phyloP scores from a whole-genome alignment of 2,797 vertebrate species.

The Acridotheres tristis region DNA sequence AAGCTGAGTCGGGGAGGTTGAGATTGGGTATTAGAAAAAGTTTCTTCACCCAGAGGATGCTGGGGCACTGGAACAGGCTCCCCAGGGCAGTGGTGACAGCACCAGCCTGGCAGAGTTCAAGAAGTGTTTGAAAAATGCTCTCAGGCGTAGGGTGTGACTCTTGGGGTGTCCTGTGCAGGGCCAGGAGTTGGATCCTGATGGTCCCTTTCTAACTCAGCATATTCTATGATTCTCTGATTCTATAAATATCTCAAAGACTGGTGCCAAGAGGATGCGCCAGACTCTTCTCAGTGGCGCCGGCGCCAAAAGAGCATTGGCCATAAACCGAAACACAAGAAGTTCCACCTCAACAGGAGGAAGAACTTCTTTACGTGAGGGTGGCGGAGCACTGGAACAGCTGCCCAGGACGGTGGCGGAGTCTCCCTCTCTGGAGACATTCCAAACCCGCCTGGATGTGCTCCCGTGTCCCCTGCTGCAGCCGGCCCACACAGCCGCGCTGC shows the following conservation, averaged over 20 bases:
- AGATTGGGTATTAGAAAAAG: background rate
- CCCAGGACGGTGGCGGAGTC: background rate
- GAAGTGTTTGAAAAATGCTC: background rate
- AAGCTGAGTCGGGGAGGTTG: background rate
- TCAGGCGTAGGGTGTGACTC: background rate
- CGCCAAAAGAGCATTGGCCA: background rate
- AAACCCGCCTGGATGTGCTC: accelerated
- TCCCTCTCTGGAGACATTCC: too few relatives aligned
- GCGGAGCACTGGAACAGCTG: background rate
- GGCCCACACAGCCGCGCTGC: too few relatives aligned
- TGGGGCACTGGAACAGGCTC: background rate
- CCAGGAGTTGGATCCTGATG: background rate
- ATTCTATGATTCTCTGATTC: background rate
- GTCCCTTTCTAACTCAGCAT: background rate
- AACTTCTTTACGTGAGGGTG: background rate
- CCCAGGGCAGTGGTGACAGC: background rate
- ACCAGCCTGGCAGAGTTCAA: background rate
- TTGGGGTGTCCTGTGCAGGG: background rate
- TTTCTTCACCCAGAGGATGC: background rate
- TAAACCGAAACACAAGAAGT: background rate
- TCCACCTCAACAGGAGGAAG: background rate
- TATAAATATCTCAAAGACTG: background rate
- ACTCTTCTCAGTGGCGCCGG: background rate
- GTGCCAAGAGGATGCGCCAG: background rate
- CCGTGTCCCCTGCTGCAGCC: accelerated